These are phyloP conservation scores for Pygocentrus nattereri DNA, from an alignment of 2,797 vertebrate species.

Conservation along the genomic window DNA sequence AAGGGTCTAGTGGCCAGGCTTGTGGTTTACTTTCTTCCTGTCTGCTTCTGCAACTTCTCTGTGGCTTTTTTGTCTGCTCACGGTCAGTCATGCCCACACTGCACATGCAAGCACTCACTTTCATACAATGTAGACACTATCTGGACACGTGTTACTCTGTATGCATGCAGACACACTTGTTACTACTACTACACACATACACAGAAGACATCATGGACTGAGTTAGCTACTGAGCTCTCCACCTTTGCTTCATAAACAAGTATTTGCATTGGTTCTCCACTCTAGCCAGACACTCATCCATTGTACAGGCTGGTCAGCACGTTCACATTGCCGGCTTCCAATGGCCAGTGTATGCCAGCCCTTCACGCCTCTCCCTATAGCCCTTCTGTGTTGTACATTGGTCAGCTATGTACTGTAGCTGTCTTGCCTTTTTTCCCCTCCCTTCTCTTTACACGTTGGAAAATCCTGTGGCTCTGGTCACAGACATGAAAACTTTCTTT, in stretches of 20 bases:
- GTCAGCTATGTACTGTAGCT: conserved; percentile 61
- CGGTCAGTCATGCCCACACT: neutral
- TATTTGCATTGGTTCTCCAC: conserved; percentile 61
- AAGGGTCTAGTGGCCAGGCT: conserved; percentile 18
- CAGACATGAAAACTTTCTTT: conserved; percentile 69
- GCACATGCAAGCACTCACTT: conserved; percentile 29
- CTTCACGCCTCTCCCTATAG: conserved; percentile 72
- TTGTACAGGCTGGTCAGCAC: conserved; percentile 66
- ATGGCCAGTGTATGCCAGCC: conserved; percentile 68
- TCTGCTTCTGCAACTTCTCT: conserved; percentile 36
- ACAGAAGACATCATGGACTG: conserved; percentile 52
- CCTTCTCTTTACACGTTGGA: conserved; percentile 58
- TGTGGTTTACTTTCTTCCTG: conserved; percentile 48
- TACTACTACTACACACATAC: conserved; percentile 9
- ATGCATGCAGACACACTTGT: neutral
- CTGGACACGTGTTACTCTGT: neutral
- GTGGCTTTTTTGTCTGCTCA: conserved; percentile 39
- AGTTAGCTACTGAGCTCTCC: conserved; percentile 66
- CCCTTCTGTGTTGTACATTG: conserved; percentile 61
- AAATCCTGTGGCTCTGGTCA: conserved; percentile 63
- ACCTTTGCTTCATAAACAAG: conserved; percentile 66
- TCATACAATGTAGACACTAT: neutral
- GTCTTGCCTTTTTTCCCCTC: conserved; percentile 44
- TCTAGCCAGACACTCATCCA: conserved; percentile 71
- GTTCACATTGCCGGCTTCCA: conserved; percentile 68